A percentile compares a stretch with the other conserved stretches of the same genome.
Conservation (phyloP, 2,113 vertebrate genomes). For the Festucalex cinctus region DNA sequence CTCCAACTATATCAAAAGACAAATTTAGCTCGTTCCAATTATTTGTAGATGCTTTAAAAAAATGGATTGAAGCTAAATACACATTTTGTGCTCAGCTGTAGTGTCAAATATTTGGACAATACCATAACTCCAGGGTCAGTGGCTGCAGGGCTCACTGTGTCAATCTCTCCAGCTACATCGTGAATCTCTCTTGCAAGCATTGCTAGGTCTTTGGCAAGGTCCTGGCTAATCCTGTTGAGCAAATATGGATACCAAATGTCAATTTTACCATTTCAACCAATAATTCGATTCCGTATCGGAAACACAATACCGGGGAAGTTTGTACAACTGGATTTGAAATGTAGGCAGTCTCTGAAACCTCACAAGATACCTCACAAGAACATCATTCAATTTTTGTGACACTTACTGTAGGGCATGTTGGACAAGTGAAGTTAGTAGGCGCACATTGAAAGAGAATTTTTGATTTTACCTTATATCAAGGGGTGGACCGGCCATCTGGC, state of each 20-base stretch:
- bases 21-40: background rate
- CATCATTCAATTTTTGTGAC: too few relatives aligned
- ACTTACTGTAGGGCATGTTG: too few relatives aligned
- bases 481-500: too few relatives aligned
- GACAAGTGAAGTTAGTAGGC: too few relatives aligned
- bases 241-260: conserved; percentile 14
- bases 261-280: background rate
- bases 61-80: background rate
- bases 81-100: background rate
- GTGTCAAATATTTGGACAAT: conserved; percentile 8
- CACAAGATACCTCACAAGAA: too few relatives aligned
- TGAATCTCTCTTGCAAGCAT: conserved; percentile 98
- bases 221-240: conserved; percentile 89
- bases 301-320: background rate
- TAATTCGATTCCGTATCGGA: background rate
- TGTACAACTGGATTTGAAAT: too few relatives aligned
- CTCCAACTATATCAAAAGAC: conserved; percentile 73
- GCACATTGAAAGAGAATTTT: too few relatives aligned
- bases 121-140: conserved; percentile 91
- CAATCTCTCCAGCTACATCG: conserved; percentile 96
- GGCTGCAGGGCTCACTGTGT: conserved; percentile 94
- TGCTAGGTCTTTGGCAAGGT: conserved; percentile 85
- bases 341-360: too few relatives aligned
- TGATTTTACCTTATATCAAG: too few relatives aligned
- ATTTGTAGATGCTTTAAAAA: background rate